Base-by-base conservation (phyloP, 1,140 invertebrate species). In the Conus betulinus region DNA sequence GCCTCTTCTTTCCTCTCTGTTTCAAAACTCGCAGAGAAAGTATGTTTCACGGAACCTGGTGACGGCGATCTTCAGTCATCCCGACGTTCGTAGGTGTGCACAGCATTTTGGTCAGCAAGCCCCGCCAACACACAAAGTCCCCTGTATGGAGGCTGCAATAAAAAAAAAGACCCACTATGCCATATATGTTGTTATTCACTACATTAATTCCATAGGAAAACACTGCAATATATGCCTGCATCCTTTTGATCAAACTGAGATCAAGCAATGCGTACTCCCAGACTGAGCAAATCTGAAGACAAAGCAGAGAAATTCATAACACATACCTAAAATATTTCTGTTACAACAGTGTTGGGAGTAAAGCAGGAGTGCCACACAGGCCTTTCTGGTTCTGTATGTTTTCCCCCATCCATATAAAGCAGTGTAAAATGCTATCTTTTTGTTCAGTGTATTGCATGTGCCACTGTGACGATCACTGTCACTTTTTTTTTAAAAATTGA, bases 81-180 rank as follows among this genome's bases (percentile, higher is more conserved):
- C 85, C 91, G 92, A 27, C 96, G 95, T 89, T 97, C 97, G 94
- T 97, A 98, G 97, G 97, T 1, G 97, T 96, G 88, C 95, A 96
- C 89, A 97, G 96, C 2, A 98, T 92, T 88, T 95, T 96, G 7
- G 96, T 97, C 78, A 98, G 92, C 20, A 97, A 92, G 0, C 97
- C 97, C 52, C 97, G 96, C 93, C 96, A 97, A 88, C 96, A 97
- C 60, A 98, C 95, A 93, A 98, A 97, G 88, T 97, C 96, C n/a
- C n/a, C n/a, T 67, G 96, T 93, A n/a, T 93, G 84, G 23, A 94
- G 57, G 74, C 91, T 89, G 55, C 71, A 87, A 83, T 11, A 63
- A 11, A 63, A 60, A 60, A 15, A 39, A 39, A 39, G 39, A 39
- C 39, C n/a, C 39, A 39, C 76, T 74, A 39, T 39, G 39, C 39